Conservation (phyloP, 2,797 vertebrate species). For the Holocentrus rufus region DNA sequence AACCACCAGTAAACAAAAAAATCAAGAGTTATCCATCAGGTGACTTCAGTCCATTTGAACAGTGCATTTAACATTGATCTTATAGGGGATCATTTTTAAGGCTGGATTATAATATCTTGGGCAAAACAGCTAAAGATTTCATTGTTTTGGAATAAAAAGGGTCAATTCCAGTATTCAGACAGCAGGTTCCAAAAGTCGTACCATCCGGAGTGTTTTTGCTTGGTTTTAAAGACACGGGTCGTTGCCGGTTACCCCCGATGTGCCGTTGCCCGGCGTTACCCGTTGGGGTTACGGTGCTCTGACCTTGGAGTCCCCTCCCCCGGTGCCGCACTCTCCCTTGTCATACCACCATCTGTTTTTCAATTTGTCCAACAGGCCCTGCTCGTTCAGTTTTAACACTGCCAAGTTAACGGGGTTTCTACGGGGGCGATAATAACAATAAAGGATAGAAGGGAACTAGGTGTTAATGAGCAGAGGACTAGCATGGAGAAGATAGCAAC, state of each 20-base stretch:
- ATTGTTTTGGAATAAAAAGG: too few relatives aligned
- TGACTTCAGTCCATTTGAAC: neutral
- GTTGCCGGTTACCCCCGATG: slow-evolving; percentile 94
- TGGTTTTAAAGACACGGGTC: slow-evolving; percentile 21
- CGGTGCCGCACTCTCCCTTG: slow-evolving; percentile 99
- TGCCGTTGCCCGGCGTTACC: slow-evolving; percentile 82
- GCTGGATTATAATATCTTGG: neutral
- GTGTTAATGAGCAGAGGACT: slow-evolving; percentile 66
- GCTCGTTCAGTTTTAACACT: slow-evolving; percentile 99
- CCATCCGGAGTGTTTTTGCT: slow-evolving; percentile 50
- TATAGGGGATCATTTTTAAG: neutral
- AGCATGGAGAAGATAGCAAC: slow-evolving; percentile 42
- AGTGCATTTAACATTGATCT: neutral
- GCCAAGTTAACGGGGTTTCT: slow-evolving; percentile 99
- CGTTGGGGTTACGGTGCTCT: slow-evolving; percentile 93
- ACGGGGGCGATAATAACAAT: slow-evolving; percentile 83
- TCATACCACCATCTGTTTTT: slow-evolving; percentile 99
- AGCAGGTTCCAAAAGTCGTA: neutral
- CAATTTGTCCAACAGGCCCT: slow-evolving; percentile 99
- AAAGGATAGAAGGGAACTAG: slow-evolving; percentile 89
- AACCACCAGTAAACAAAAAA: neutral
- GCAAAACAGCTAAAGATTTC: neutral
- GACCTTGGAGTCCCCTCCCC: slow-evolving; percentile 99
- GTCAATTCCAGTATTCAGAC: slow-evolving; percentile 44
- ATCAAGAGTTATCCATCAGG: neutral